Base-by-base conservation (phyloP, 2,888 invertebrate species). In the Perithous albicinctus region DNA sequence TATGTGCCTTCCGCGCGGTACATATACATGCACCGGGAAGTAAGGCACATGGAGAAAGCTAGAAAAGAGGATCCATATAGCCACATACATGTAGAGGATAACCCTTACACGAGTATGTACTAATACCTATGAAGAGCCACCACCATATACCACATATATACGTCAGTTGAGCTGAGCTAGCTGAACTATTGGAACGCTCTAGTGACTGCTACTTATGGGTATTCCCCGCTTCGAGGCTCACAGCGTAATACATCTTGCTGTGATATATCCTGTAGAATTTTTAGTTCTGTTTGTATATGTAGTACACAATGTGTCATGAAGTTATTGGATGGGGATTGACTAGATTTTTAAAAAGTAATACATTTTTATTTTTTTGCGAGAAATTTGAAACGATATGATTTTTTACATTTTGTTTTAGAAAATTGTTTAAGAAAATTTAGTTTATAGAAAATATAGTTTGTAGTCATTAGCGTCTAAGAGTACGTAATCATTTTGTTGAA, bases 171-270 rank as follows among this genome's bases (percentile, higher is more conserved):
- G 29, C 41, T 8, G 29, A 69, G 69, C 15, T 38, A 26, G n/a
- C 38, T 54, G 23, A 26, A 15, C 51, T 23, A 35, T 26, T 54
- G 51, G 20, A 32, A 69, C 38, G 38, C 38, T 38, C 38, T 54
- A 26, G 38, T 46, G 38, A 15, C 35, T 20, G 48, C 10, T 38
- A 23, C 35, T 54, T 18, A 35, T 0, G 54, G 48, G 12, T 54
- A 69, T 69, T 69, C 41, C 38, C 23, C 38, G 35, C 26, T 35
- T 51, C 51, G n/a, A 1, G 35, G 18, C 20, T 15, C 67, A 15
- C 46, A 15, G 12, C 35, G 18, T 35, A 51, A 38, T 35, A 67
- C 20, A 8, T 29, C 20, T n/a, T 35, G 46, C 20, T 18, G 23
- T 20, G 32, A 32, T 48, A 32, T 48, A 54, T 54, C 23, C 23